Evolutionary conservation across 2,113 vertebrate species (phyloP).

Genomic region (Gobio gobio): DNA sequence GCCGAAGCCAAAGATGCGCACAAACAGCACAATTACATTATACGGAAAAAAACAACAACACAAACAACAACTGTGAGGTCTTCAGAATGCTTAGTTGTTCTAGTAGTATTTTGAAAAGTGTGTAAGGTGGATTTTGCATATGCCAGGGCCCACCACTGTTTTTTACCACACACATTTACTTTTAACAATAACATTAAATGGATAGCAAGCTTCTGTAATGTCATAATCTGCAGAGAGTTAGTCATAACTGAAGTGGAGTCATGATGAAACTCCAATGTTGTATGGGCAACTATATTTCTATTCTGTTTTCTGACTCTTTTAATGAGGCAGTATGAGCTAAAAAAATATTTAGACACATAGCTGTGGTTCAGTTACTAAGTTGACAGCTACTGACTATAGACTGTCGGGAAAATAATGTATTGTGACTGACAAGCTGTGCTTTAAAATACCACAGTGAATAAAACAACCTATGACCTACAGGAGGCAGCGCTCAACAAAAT

Average conservation of each 20-base stretch:
- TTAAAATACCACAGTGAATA: background rate
- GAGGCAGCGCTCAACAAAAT: background rate
- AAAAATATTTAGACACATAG: background rate
- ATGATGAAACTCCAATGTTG: background rate
- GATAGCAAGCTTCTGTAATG: background rate
- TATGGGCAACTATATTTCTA: background rate
- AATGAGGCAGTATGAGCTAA: background rate
- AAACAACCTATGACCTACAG: background rate
- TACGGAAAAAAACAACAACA: background rate
- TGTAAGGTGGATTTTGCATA: background rate
- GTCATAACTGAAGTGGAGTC: background rate
- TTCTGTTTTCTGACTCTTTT: background rate
- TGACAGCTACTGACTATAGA: background rate
- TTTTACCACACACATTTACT: background rate
- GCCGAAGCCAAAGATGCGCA: background rate
- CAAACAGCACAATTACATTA: background rate
- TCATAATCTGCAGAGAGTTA: background rate
- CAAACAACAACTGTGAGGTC: no score
- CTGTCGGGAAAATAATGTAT: background rate
- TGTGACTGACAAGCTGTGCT: conserved; percentile 10
- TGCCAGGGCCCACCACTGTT: background rate
- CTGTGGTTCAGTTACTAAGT: background rate
- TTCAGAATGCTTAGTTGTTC: no score
- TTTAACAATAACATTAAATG: background rate
- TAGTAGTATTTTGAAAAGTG: background rate